Base-by-base conservation (phyloP, 1,140 invertebrate genomes). In the Radopholus similis region DNA sequence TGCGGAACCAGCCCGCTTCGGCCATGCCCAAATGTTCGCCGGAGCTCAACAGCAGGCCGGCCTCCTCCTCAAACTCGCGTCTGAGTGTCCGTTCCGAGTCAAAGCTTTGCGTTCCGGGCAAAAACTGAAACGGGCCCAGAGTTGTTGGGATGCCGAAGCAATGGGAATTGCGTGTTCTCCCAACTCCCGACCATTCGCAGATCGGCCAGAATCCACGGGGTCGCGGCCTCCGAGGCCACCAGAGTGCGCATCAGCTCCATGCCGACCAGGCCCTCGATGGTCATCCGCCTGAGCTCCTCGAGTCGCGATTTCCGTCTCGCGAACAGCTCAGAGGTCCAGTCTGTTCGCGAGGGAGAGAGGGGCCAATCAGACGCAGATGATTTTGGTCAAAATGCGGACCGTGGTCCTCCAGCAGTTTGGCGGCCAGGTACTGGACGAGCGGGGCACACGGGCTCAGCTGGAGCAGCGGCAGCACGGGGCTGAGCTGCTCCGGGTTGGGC, bases 21-120 rank as follows among this genome's bases (percentile, higher is more conserved):
- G 40, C 37, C 58, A 60, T 60, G 4, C 58, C 58, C 35, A 60
- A 60, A 30, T 60, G 21, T 47, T 60, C 58, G n/a, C 58, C 58
- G 11, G 9, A n/a, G 30, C 30, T 40, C 47, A 60, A 40, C 30
- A 38, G 18, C 26, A 60, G 40, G 21, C 30, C 26, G 3, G 26
- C 34, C 40, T 26, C 42, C 42, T 60, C 8, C n/a, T n/a, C 13
- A 60, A 60, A 37, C 42, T 60, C 58, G 21, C 42, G 30, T 32
- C 47, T 44, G 9, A 60, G 26, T 37, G 26, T 15, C 4, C 47
- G 11, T 60, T 60, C 58, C 21, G 58, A 60, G n/a, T 47, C n/a
- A 38, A 60, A 60, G 18, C 26, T 49, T 13, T n/a, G n/a, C n/a
- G 26, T 49, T n/a, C 26, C 44, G 44, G 6, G 6, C 18, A 49